Conservation (phyloP, 1,140 invertebrate genomes). For the Vanessa tameamea region DNA sequence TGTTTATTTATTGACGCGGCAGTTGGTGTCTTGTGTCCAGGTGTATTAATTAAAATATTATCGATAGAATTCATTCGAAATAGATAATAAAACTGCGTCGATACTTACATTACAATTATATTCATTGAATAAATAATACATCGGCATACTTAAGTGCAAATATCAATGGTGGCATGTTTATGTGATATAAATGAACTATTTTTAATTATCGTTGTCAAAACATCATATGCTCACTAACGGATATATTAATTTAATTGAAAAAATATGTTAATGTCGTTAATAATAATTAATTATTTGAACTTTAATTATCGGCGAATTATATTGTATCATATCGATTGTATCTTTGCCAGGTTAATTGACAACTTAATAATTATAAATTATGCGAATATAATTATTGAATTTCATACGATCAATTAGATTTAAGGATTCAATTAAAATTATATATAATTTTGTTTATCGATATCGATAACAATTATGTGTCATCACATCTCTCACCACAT, state of each 20-base stretch:
- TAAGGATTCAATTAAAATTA: not conserved
- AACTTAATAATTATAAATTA: not conserved
- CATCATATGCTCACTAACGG: not conserved
- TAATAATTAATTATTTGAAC: conserved; percentile 10
- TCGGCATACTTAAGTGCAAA: not conserved
- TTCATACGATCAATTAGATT: not conserved
- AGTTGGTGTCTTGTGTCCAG: not conserved
- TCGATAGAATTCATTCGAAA: not conserved
- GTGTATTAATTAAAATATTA: conserved; percentile 10
- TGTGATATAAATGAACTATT: not conserved
- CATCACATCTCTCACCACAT: conserved; percentile 56
- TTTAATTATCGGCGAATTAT: conserved; percentile 6
- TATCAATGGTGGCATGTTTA: not conserved
- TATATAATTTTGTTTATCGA: not conserved
- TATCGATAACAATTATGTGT: conserved; percentile 41
- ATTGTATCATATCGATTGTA: not conserved
- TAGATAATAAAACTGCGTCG: not conserved
- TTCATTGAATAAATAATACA: not conserved
- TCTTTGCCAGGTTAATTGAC: not conserved
- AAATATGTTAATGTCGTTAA: not conserved
- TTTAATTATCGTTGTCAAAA: conserved; percentile 6
- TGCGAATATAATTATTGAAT: not conserved
- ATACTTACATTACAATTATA: not conserved
- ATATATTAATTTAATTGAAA: not conserved
- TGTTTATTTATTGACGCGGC: not conserved